Base-by-base conservation (phyloP, 2,797 vertebrate species). In the Cygnus olor region DNA sequence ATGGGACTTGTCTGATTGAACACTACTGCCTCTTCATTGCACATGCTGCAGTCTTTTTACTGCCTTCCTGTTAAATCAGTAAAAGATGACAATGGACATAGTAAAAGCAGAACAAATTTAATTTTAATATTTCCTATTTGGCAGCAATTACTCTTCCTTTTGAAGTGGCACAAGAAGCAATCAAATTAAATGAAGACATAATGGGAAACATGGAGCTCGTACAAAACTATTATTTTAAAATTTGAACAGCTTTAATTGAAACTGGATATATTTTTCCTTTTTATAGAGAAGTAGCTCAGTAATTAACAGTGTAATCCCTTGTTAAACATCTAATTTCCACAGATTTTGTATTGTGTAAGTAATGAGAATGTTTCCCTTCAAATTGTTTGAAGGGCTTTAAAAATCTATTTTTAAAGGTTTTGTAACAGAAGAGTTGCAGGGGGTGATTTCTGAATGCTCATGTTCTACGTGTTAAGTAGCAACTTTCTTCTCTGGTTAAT, bases 51-150 rank as follows among this genome's bases (percentile, higher is more conserved):
- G 97, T 90, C 98, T 96, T 98, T 98, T 98, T 97, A 98, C 96
- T 98, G 98, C 97, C 97, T 99, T 99, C 98, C 98, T 99, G 98
- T 98, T 99, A 99, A 98, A 98, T 99, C 98, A 98, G 98, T 93
- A 97, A 98, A 98, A 98, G 97, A 97, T 98, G 97, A 98, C 97
- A 97, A 93, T 97, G 95, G 96, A 97, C 96, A 91, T 95, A 96
- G 96, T 98, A 98, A 98, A 97, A 97, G 95, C 97, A 97, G 97
- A 91, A 91, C 97, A 98, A 96, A 98, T 98, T 97, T 97, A 97
- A 97, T 98, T 98, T 98, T 97, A 98, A 97, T 98, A 97, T 98
- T 98, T 98, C 98, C 98, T 98, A 97, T 96, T 97, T 98, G 97
- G 97, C 96, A 97, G 95, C 97, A 98, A 97, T 98, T 98, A 97